Evolutionary conservation across 2,888 invertebrate genomes (phyloP), one percentile per base, ranked within the genome.

Genomic region (Aphidoletes aphidimyza): DNA sequence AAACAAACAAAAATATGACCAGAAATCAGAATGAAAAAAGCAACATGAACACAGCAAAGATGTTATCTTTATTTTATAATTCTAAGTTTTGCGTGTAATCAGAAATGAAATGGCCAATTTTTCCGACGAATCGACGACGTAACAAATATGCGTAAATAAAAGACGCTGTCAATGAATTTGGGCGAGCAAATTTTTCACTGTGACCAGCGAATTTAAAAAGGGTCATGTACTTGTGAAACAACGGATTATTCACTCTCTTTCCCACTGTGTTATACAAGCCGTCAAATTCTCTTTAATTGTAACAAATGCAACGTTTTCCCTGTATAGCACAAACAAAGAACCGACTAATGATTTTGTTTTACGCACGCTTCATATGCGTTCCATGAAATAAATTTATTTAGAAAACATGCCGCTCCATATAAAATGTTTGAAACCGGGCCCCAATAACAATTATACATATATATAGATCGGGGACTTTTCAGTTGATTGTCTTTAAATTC

Each of bases 331-430:
- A 30, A 69, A 22, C n/a, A n/a, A 14, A 54, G 8, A 11, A 26
- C 26, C 22, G 22, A 54, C n/a, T 11, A 54, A 54, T 19, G 54
- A 26, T 8, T 69, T 69, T 69, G 14, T 30, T 69, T 30, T 30
- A 69, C 26, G 30, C 34, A n/a, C n/a, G n/a, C n/a, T n/a, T 34
- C 26, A 30, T 30, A 26, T 30, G 26, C 30, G 26, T 69, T 69
- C n/a, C 69, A 17, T 69, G 69, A 69, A 69, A 69, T 69, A 30
- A 9, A 69, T 30, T n/a, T n/a, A n/a, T n/a, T n/a, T n/a, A n/a
- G n/a, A n/a, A n/a, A n/a, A n/a, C n/a, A n/a, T n/a, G n/a, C n/a
- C n/a, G n/a, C n/a, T n/a, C n/a, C n/a, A n/a, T n/a, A n/a, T n/a
- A n/a, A n/a, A n/a, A n/a, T n/a, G 69, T 30, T 69, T 69, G 69